phyloP scores from a whole-genome alignment of 2,113 vertebrate genomes.

The Eulemur rufifrons region DNA sequence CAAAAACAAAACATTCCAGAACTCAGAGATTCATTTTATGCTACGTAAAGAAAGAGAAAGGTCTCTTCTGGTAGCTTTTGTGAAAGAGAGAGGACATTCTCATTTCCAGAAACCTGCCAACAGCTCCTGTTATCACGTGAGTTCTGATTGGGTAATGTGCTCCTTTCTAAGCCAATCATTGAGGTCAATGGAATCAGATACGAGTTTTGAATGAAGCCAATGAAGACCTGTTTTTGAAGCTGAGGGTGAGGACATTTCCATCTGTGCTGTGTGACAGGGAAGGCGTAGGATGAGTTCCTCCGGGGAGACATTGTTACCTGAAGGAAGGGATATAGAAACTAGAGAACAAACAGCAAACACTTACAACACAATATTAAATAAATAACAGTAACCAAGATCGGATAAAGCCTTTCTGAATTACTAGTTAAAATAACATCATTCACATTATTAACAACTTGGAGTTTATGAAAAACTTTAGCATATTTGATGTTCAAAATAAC shows the following conservation, averaged over 20 bases:
- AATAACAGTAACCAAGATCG: neutral
- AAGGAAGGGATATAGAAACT: neutral
- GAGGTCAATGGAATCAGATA: neutral
- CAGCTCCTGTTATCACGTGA: neutral
- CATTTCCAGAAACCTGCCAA: neutral
- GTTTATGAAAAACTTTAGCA: neutral
- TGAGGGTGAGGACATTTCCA: neutral
- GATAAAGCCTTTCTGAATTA: neutral
- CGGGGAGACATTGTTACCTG: neutral
- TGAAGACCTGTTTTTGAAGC: neutral
- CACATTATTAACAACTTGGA: neutral
- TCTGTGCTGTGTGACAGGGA: neutral
- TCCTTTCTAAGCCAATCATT: neutral
- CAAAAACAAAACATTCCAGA: neutral
- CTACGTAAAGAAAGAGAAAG: neutral
- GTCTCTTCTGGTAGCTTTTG: neutral
- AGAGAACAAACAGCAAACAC: neutral
- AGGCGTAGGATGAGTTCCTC: neutral
- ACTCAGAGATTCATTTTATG: neutral
- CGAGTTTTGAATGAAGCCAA: neutral
- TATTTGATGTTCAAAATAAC: neutral
- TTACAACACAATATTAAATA: neutral
- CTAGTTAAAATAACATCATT: neutral
- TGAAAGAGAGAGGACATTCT: neutral
- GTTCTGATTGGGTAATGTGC: neutral